Conservation (phyloP, 2,888 invertebrate genomes). For the Crocallis elinguaria region DNA sequence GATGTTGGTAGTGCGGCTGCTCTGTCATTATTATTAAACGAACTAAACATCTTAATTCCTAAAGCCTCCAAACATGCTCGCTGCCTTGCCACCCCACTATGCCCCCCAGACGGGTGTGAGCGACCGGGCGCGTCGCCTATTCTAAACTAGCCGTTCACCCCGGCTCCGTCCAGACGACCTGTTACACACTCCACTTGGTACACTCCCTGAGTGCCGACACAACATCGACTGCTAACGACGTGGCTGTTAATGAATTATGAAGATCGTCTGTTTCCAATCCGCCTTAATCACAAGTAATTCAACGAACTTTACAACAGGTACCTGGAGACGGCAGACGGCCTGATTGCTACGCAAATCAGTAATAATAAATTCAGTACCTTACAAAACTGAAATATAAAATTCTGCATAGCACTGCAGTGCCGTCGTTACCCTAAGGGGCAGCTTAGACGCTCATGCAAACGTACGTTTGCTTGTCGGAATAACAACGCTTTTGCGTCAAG, state of each 20-base stretch:
- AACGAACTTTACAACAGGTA: too few relatives aligned
- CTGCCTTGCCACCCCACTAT: conserved; percentile 20
- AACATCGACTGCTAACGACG: conserved; percentile 10
- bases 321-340: too few relatives aligned
- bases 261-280: background rate
- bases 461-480: too few relatives aligned
- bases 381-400: too few relatives aligned
- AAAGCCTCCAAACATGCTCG: conserved; percentile 13
- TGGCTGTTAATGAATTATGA: conserved; percentile 14
- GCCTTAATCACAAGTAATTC: background rate
- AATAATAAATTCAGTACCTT: too few relatives aligned
- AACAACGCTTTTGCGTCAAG: too few relatives aligned
- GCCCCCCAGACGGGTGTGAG: conserved; percentile 56
- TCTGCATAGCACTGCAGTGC: too few relatives aligned
- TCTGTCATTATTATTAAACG: too few relatives aligned
- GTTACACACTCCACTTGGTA: conserved; percentile 71
- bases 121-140: conserved; percentile 62
- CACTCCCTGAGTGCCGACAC: conserved; percentile 19
- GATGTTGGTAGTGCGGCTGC: too few relatives aligned
- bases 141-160: conserved; percentile 73
- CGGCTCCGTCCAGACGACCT: conserved; percentile 73
- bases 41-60: background rate
- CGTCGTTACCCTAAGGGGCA: too few relatives aligned
- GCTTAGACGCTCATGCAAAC: too few relatives aligned
- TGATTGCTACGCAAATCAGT: too few relatives aligned